Evolutionary conservation across 2,113 vertebrate genomes (phyloP).

Genomic region (Gobiocypris rarus): DNA sequence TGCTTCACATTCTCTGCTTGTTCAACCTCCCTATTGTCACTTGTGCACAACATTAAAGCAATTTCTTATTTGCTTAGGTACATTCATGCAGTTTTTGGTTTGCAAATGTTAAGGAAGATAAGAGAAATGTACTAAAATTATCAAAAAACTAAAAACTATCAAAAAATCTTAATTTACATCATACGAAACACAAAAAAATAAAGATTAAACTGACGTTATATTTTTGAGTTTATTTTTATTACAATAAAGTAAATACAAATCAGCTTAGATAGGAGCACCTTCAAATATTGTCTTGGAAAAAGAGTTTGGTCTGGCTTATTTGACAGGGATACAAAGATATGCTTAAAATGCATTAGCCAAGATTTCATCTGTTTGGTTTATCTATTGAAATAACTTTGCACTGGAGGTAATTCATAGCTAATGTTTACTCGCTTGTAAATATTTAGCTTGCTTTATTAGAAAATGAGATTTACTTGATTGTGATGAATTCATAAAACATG

Average conservation of each 20-base stretch:
- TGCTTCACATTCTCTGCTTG: no score
- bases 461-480: background rate
- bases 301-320: background rate
- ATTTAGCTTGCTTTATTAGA: background rate
- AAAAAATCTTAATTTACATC: background rate
- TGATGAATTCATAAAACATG: background rate
- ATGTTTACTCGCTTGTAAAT: conserved; percentile 8
- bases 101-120: background rate
- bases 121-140: background rate
- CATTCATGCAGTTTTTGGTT: background rate
- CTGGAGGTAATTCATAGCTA: background rate
- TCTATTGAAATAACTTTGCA: background rate
- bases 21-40: no score
- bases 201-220: background rate
- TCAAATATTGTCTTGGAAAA: background rate
- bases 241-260: background rate
- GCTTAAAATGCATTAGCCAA: background rate
- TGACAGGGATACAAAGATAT: conserved; percentile 2
- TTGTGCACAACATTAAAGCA: no score
- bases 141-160: no score
- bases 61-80: background rate
- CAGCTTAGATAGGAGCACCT: background rate
- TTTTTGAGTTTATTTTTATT: background rate
- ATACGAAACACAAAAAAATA: background rate
- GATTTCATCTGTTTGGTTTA: conserved; percentile 17